Evolutionary conservation across 1,140 invertebrate species (phyloP), one percentile per base, ranked within the genome.

Genomic region (Aleiodes sp.): DNA sequence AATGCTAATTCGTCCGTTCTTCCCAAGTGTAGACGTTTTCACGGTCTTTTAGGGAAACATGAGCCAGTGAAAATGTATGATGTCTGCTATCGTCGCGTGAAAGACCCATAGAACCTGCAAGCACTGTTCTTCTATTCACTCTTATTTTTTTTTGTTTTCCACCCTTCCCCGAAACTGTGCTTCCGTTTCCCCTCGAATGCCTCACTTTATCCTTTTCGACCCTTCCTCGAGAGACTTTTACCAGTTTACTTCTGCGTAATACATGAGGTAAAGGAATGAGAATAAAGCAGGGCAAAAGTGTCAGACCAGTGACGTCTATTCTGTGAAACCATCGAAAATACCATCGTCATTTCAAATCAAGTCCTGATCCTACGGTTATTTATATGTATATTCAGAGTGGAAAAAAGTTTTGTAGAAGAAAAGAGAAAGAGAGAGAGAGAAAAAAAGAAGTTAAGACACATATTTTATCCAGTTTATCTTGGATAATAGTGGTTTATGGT

Each of bases 41-140:
- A 65, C 67, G 66, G 63, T 61, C 33, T 60, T 65, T 66, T 65
- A 56, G 71, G 61, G 67, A 67, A 72, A 72, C 71, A 69, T 72
- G 65, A 72, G 71, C 62, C 63, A 19, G 63, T 72, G 60, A 72
- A 72, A 72, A 69, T 66, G 63, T 65, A 72, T 72, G 59, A 72
- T 57, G 71, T 65, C 41, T 72, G 71, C 69, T 62, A 57, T 31
- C 65, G 62, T 68, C 46, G 64, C 37, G 28, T 46, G 16, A 56
- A 41, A 16, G 62, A 69, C 57, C 57, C 63, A 65, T 73, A 61
- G 68, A 7, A 21, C 19, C 16, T 21, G 37, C 7, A n/a, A n/a
- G n/a, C n/a, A n/a, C n/a, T n/a, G n/a, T n/a, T n/a, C n/a, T n/a
- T n/a, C n/a, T n/a, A n/a, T n/a, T n/a, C n/a, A n/a, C n/a, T n/a